Conservation (phyloP, 2,113 vertebrate genomes). For the Odocoileus virginianus region DNA sequence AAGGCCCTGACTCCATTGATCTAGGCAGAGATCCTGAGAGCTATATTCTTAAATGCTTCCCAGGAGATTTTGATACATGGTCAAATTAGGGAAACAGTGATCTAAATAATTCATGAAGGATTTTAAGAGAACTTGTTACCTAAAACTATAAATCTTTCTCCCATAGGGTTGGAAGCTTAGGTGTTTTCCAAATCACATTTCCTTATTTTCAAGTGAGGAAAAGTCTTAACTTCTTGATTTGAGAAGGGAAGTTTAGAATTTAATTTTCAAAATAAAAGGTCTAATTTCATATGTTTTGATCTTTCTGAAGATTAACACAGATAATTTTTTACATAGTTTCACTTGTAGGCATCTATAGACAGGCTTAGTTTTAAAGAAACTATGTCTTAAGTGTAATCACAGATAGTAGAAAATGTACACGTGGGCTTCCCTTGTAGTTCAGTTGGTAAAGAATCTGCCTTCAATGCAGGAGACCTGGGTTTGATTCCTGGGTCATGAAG, state of each 20-base stretch:
- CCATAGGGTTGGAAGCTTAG: neutral
- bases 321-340: neutral
- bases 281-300: neutral
- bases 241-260: neutral
- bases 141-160: neutral
- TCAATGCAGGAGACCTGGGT: neutral
- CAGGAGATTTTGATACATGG: neutral
- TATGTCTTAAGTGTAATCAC: neutral
- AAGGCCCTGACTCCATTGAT: neutral
- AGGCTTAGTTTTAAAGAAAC: constrained; percentile 8
- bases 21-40: neutral
- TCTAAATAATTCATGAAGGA: neutral
- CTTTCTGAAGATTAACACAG: constrained; percentile 3
- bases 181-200: neutral
- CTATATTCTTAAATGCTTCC: neutral
- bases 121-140: neutral
- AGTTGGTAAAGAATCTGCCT: neutral
- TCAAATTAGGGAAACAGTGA: neutral
- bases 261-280: constrained; percentile 14
- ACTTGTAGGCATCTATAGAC: neutral
- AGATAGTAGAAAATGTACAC: neutral
- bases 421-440: neutral
- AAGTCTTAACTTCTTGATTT: neutral
- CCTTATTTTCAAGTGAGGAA: constrained; percentile 11
- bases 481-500: rapidly evolving